These are phyloP conservation scores for Nomia melanderi DNA, from an alignment of 1,140 invertebrate genomes.

Conservation along the genomic window DNA sequence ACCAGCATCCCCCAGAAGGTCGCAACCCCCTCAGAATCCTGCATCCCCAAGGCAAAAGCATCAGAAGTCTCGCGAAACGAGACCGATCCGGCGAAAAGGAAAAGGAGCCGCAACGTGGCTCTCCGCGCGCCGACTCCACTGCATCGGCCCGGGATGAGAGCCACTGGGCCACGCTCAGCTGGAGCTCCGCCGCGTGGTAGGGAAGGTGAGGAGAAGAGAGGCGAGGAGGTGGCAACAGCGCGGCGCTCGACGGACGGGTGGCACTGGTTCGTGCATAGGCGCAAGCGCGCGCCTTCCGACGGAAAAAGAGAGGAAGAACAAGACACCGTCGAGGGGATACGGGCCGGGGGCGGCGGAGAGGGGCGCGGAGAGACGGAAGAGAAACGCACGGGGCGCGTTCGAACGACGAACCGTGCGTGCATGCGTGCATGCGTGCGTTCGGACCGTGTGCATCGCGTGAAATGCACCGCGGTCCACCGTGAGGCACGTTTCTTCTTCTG, in stretches of 20 bases:
- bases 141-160: constrained; percentile 53
- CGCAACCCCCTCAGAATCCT: too few species aligned
- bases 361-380: constrained; percentile 16
- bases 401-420: constrained; percentile 36
- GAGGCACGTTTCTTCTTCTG: too few species aligned
- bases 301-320: constrained; percentile 26
- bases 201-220: constrained; percentile 58
- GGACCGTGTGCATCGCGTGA: constrained; percentile 46
- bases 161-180: constrained; percentile 71
- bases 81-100: background rate
- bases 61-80: constrained; percentile 1
- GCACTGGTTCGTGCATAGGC: constrained; percentile 61
- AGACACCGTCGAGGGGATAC: constrained; percentile 11
- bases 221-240: constrained; percentile 76
- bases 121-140: background rate
- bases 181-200: constrained; percentile 64
- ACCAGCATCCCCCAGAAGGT: too few species aligned
- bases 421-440: background rate
- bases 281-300: constrained; percentile 51
- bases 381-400: background rate
- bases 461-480: constrained; percentile 46
- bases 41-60: too few species aligned
- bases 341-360: background rate
- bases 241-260: constrained; percentile 67
- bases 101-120: constrained; percentile 13